Conservation (phyloP, 2,797 vertebrate genomes). For the Anas capensis region DNA sequence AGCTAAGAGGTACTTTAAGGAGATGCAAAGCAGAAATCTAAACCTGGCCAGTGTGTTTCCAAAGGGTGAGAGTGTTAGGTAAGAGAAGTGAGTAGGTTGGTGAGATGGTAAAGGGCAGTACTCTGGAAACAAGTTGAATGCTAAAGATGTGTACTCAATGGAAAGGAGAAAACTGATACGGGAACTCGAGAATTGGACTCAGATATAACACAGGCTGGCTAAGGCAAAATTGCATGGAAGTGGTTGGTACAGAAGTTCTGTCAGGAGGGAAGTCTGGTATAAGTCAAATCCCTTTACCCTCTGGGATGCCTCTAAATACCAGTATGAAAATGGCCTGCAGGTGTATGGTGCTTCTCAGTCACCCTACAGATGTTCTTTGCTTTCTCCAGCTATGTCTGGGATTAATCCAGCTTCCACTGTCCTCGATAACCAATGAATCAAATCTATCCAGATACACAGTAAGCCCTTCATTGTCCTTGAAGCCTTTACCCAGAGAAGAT, state of each 20-base stretch:
- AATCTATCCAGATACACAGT: not conserved
- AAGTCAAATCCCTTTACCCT: not conserved
- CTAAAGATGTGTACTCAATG: not conserved
- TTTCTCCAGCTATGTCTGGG: not conserved
- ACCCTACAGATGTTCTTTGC: not conserved
- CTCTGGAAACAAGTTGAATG: not conserved
- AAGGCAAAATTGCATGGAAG: not conserved
- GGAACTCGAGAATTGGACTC: not conserved
- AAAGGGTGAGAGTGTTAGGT: not conserved
- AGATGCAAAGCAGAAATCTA: not conserved
- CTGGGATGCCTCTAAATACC: not conserved
- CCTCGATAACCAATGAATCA: not conserved
- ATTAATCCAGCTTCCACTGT: not conserved
- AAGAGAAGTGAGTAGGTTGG: not conserved
- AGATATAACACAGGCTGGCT: not conserved
- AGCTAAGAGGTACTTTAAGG: not conserved
- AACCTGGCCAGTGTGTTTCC: not conserved
- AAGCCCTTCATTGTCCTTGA: not conserved
- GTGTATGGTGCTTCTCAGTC: not conserved
- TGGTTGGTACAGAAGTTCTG: not conserved
- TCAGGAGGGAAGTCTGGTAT: not conserved
- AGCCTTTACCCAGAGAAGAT: not conserved
- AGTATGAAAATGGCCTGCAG: not conserved
- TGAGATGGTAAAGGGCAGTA: not conserved
- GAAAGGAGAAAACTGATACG: not conserved